phyloP scores from a whole-genome alignment of 2,888 invertebrate species.

The Diaphora mendica region DNA sequence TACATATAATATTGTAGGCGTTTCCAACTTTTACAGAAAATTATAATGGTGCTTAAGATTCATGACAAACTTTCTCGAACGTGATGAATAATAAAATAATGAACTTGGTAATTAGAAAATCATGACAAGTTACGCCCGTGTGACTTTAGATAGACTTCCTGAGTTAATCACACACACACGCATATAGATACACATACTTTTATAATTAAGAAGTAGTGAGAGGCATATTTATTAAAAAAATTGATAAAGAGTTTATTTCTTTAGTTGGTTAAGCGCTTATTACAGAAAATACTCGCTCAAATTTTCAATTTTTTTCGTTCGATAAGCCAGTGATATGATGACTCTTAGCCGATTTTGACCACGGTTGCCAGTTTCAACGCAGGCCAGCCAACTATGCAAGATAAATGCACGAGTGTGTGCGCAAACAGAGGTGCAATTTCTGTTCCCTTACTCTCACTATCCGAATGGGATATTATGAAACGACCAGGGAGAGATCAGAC shows the following conservation, averaged over 20 bases:
- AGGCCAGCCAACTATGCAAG: too few relatives aligned
- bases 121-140: neutral
- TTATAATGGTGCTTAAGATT: constrained; percentile 1
- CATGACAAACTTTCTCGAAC: constrained; percentile 2
- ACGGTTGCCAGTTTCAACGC: too few relatives aligned
- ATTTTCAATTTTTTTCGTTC: neutral
- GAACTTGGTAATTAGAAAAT: constrained; percentile 1
- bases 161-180: neutral
- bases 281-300: neutral
- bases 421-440: too few relatives aligned
- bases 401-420: too few relatives aligned
- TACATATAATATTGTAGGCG: neutral
- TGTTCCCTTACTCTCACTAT: too few relatives aligned
- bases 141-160: neutral
- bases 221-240: neutral
- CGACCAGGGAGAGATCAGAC: too few relatives aligned
- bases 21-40: neutral
- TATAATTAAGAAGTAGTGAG: neutral
- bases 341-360: too few relatives aligned
- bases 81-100: constrained; percentile 4
- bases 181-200: neutral
- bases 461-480: too few relatives aligned
- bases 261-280: too few relatives aligned
- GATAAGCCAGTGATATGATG: too few relatives aligned
- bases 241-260: too few relatives aligned